These are phyloP conservation scores for Perodicticus potto DNA, from an alignment of 2,797 vertebrate species.

Conservation along the genomic window DNA sequence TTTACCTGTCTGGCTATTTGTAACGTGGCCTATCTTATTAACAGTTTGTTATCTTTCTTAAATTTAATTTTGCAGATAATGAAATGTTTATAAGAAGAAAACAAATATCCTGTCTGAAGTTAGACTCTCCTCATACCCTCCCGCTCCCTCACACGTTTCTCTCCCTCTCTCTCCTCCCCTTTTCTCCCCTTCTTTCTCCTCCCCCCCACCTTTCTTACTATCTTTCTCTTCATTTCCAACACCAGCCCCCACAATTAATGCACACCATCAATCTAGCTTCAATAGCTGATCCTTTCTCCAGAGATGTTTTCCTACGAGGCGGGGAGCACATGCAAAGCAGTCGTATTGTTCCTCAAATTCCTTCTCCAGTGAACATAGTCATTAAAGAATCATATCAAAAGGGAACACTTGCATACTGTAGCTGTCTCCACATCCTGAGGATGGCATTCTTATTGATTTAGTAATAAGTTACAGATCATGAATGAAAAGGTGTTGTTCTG, in stretches of 20 bases:
- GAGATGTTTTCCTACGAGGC: slow-evolving; percentile 46
- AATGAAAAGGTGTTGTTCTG: slow-evolving; percentile 64
- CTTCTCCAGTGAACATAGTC: slow-evolving; percentile 73
- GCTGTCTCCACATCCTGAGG: slow-evolving; percentile 65
- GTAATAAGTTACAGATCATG: slow-evolving; percentile 78
- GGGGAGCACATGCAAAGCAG: not conserved
- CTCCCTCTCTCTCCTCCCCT: accelerated
- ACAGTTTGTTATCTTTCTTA: not conserved
- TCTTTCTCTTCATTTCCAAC: not conserved
- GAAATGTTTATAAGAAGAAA: not conserved
- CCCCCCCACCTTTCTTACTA: not conserved
- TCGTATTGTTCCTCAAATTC: slow-evolving; percentile 56
- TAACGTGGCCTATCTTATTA: not conserved
- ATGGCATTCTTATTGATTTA: slow-evolving; percentile 80
- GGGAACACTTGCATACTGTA: slow-evolving; percentile 65
- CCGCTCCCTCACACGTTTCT: not conserved
- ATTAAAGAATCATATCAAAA: slow-evolving; percentile 73
- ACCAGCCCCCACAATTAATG: accelerated
- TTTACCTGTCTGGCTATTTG: not conserved
- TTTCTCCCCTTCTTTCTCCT: not conserved
- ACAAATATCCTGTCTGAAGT: not conserved
- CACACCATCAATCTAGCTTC: not conserved
- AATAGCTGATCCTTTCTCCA: not conserved
- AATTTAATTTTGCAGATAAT: slow-evolving; percentile 34
- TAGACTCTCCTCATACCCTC: accelerated